A percentile compares a stretch with the other conserved stretches of the same genome.
These are phyloP conservation scores for Luscinia megarhynchos DNA, from an alignment of 2,797 vertebrate species.

Conservation along the genomic window DNA sequence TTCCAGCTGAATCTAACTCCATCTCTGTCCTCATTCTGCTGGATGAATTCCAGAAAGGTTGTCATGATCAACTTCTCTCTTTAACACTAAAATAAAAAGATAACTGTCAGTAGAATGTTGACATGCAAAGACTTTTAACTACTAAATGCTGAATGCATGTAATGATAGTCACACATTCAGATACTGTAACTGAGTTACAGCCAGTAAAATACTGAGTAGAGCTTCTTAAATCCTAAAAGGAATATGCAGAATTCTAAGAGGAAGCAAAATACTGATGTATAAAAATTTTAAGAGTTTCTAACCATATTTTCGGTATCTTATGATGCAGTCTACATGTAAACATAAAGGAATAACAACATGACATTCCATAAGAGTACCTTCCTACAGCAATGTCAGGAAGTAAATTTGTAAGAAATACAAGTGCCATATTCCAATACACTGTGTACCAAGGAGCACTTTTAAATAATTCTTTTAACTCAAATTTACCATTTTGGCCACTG, in stretches of 20 bases:
- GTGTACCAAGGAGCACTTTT: background rate
- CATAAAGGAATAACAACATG: background rate
- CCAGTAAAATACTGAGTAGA: background rate
- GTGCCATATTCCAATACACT: background rate
- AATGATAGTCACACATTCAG: background rate
- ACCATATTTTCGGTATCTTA: background rate
- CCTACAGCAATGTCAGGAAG: background rate
- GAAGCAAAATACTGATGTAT: background rate
- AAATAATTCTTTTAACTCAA: background rate
- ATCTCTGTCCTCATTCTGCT: constrained; percentile 96
- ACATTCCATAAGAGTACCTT: background rate
- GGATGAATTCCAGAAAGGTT: constrained; percentile 96
- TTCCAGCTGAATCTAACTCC: constrained; percentile 98
- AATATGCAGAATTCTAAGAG: background rate
- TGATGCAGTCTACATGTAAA: background rate
- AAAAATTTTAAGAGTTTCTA: background rate
- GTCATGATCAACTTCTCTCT: constrained; percentile 82
- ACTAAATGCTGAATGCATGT: background rate
- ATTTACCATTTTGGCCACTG: background rate
- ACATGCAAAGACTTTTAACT: background rate
- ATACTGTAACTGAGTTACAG: background rate
- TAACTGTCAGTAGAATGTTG: background rate
- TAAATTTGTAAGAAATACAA: background rate
- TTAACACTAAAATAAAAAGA: constrained; percentile 66
- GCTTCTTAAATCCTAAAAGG: background rate